These are phyloP conservation scores for Ctenosaura bakeri DNA, from an alignment of 2,797 vertebrate species.

Conservation along the genomic window DNA sequence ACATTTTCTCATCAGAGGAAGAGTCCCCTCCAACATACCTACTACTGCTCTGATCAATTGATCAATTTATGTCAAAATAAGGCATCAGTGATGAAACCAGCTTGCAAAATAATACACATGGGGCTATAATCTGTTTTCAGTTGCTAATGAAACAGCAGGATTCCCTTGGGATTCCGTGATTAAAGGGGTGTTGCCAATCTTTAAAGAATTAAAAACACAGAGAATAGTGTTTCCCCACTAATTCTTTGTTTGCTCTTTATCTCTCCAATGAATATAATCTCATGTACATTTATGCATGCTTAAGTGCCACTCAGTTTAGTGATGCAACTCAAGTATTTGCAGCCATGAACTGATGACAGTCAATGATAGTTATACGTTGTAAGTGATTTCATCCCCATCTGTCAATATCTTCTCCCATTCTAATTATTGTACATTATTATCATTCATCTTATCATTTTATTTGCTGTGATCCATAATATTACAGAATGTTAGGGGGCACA, in stretches of 20 bases:
- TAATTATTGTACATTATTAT: background rate
- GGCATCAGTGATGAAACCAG: constrained; percentile 32
- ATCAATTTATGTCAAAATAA: constrained; percentile 8
- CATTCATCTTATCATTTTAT: background rate
- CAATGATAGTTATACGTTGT: background rate
- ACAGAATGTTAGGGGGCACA: background rate
- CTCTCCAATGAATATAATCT: background rate
- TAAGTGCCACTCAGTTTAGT: background rate
- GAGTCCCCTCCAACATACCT: background rate
- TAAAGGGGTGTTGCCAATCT: constrained; percentile 8
- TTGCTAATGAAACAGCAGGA: constrained; percentile 49
- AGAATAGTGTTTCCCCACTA: background rate
- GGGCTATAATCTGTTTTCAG: constrained; percentile 43
- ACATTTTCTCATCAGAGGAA: constrained; percentile 26
- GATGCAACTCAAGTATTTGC: background rate
- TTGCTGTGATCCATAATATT: background rate
- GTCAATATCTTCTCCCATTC: background rate
- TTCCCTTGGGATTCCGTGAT: constrained; percentile 48
- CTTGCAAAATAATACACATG: constrained; percentile 34
- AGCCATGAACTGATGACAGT: background rate
- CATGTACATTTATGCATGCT: background rate
- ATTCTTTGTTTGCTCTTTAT: background rate
- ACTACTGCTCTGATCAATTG: background rate
- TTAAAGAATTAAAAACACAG: background rate
- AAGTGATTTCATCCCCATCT: background rate